These are phyloP conservation scores for Ceramica pisi DNA, from an alignment of 2,888 invertebrate species.

Conservation along the genomic window DNA sequence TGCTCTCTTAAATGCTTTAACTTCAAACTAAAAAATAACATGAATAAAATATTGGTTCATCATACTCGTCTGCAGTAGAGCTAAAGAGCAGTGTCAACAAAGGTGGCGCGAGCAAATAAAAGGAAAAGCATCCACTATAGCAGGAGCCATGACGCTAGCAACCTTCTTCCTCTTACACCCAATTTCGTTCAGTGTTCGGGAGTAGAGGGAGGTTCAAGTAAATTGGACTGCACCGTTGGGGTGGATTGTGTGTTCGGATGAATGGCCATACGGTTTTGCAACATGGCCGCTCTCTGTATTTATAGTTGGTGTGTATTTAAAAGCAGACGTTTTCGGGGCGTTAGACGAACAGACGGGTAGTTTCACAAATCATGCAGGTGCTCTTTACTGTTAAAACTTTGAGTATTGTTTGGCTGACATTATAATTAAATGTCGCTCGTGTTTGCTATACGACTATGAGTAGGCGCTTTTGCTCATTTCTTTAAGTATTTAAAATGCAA, in stretches of 20 bases:
- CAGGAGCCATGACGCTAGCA: conserved; percentile 55
- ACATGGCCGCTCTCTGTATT: conserved; percentile 73
- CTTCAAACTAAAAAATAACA: background rate
- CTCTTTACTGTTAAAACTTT: background rate
- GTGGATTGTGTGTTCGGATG: conserved; percentile 75
- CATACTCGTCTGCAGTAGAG: conserved; percentile 49
- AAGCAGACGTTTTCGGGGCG: conserved; percentile 20
- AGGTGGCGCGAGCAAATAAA: conserved; percentile 70
- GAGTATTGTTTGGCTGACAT: background rate
- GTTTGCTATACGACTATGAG: background rate
- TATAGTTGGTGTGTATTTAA: conserved; percentile 58
- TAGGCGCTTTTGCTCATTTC: background rate
- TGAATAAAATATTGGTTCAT: conserved; percentile 36
- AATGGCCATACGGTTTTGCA: conserved; percentile 75
- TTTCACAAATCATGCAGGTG: background rate
- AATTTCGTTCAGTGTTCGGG: conserved; percentile 22
- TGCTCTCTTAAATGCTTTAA: no score
- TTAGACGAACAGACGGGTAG: conserved; percentile 6
- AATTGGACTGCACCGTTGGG: conserved; percentile 60
- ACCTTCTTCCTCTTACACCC: conserved; percentile 28
- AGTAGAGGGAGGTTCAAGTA: conserved; percentile 56
- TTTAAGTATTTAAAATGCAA: no score
- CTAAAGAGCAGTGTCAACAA: conserved; percentile 71
- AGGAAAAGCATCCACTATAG: conserved; percentile 62
- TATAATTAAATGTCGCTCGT: background rate